Evolutionary conservation across 2,797 vertebrate genomes (phyloP).

Genomic region (Sebastiscus albofasciatus): DNA sequence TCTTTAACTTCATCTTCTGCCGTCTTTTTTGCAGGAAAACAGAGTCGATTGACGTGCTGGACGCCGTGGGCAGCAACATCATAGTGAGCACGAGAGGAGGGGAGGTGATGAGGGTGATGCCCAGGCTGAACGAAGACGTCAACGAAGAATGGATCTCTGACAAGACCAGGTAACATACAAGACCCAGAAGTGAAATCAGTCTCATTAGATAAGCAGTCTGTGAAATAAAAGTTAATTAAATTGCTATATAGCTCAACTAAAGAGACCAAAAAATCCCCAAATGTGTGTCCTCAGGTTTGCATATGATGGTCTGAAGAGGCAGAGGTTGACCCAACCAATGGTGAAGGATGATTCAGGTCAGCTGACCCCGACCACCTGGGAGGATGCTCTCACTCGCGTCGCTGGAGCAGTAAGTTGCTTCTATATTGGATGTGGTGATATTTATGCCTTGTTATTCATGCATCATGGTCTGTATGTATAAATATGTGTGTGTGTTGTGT

Average conservation of each 20-base stretch:
- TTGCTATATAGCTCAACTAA: background rate
- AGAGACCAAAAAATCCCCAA: background rate
- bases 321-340: constrained; percentile 95
- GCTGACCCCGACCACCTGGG: constrained; percentile 90
- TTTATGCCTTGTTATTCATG: background rate
- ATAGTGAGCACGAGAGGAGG: constrained; percentile 97
- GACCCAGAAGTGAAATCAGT: background rate
- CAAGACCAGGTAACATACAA: constrained; percentile 89
- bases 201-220: background rate
- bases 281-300: constrained; percentile 84
- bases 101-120: constrained; percentile 98
- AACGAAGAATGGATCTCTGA: constrained; percentile 99
- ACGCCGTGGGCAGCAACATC: constrained; percentile 96
- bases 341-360: constrained; percentile 90
- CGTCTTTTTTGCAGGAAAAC: constrained; percentile 87
- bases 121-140: constrained; percentile 93
- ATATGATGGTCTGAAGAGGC: constrained; percentile 96
- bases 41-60: constrained; percentile 95
- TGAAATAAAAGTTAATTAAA: background rate
- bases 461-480: background rate
- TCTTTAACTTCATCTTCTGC: background rate
- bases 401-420: constrained; percentile 90
- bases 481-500: constrained; percentile 21
- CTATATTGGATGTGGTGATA: background rate
- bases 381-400: constrained; percentile 90